Base-by-base conservation (phyloP, 2,113 vertebrate species). In the Trichomycterus rosablanca region DNA sequence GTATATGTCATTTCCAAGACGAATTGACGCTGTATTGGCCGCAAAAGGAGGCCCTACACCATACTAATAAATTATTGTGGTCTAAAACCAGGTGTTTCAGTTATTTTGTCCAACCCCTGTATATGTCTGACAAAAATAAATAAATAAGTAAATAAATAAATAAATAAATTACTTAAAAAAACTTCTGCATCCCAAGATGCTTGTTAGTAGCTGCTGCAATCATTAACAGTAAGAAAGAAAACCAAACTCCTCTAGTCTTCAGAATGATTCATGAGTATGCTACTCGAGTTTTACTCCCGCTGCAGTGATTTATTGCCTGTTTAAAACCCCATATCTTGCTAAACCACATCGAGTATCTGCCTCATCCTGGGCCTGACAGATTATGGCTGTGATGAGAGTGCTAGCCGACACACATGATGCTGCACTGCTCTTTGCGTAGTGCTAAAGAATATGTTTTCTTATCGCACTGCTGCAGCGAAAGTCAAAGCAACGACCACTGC, bases 261-360 rank as follows among this genome's bases (percentile, higher is more conserved):
- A 45, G 18, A 39, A 59, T 70, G 55, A 73, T 73, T 75, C 63
- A 73, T 68, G 65, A 66, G 65, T 50, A 35, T 54, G 56, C 48
- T 68, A 55, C 46, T 35, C 26, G 64, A 18, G 23, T 59, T 26
- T 48, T 59, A 30, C 14, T 51, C 42, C 37, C 10, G 40, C 22
- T 58, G 61, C 57, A 30, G 55, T 74, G 68, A 69, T 77, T 75
- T 70, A 79, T 76, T 59, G 63, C 57, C 35, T 56, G 63, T 49
- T 67, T 72, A 63, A 73, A 67, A 66, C 28, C 45, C 58, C 72
- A 70, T 66, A 65, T 73, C 71, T 64, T 24, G 14, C 15, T 43
- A 56, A 59, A 50, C 54, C 63, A 68, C 61, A 57, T 72, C 56
- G 60, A 61, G 67, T 40, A 65, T 65, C 49, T 15, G 68, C 67